A percentile compares a stretch with the other conserved stretches of the same genome.
These are phyloP conservation scores for Drosophila punjabiensis DNA, from an alignment of 1,140 invertebrate species.

Conservation along the genomic window DNA sequence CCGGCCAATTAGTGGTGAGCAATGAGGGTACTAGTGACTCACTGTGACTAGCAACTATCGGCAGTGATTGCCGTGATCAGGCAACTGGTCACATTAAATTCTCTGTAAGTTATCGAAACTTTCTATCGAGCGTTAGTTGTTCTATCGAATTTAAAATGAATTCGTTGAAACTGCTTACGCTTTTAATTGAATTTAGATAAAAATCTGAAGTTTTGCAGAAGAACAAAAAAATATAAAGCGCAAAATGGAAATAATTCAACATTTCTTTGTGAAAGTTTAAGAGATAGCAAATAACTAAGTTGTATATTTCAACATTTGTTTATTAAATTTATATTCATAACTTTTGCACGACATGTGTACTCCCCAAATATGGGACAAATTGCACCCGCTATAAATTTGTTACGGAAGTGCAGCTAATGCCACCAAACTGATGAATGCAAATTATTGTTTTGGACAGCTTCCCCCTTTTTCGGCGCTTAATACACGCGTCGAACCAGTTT, in stretches of 20 bases:
- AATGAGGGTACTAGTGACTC: conserved; percentile 23
- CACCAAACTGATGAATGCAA: conserved; percentile 42
- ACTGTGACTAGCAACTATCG: conserved; percentile 29
- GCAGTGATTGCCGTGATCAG: not conserved
- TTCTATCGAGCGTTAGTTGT: not conserved
- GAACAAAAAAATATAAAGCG: not conserved
- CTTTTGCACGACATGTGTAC: not conserved
- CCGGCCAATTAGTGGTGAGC: conserved; percentile 41
- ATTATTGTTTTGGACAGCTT: conserved; percentile 33
- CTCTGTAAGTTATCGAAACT: conserved; percentile 13
- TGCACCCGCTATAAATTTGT: conserved; percentile 4
- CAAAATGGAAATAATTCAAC: no score
- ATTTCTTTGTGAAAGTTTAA: not conserved
- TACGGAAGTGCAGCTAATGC: conserved; percentile 45
- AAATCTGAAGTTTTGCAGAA: not conserved
- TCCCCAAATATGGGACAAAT: conserved; percentile 40
- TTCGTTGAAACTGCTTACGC: not conserved
- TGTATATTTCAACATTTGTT: no score
- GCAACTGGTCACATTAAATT: not conserved
- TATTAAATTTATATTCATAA: no score
- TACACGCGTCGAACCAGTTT: conserved; percentile 59
- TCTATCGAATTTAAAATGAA: conserved; percentile 6
- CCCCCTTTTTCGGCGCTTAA: conserved; percentile 24
- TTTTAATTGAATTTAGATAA: not conserved
- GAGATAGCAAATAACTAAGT: no score